Evolutionary conservation across 2,797 vertebrate species (phyloP), one percentile per base, ranked within the genome.

Genomic region (Myripristis jacobus): DNA sequence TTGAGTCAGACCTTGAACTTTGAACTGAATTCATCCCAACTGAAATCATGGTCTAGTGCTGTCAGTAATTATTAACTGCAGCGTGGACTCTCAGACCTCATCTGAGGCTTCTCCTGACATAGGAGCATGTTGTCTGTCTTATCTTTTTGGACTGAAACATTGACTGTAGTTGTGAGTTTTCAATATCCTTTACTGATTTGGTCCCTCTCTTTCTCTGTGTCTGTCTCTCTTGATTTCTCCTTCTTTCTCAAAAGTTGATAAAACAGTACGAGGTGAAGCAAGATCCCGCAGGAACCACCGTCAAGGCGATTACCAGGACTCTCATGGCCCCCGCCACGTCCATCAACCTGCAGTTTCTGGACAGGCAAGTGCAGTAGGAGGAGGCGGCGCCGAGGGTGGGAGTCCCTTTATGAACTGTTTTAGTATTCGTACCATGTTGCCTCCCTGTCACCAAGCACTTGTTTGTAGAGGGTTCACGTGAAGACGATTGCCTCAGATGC

Each of bases 341-440:
- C 0, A 93, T 95, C 22, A 88, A 93, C 81, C 87, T 95, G 65
- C 92, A 92, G 91, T 94, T 95, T 74, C 48, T 93, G 56, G 89
- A 93, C 81, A 81, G 94, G 75, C 21, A 25, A 48, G 69, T 24
- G 9, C n/a, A 66, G 34, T 43, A 19, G 55, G 48, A 16, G 6
- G 51, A 57, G 34, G n/a, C 13, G 6, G 31, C 48, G 51, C 21
- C 54, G 11, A 44, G 11, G 6, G 58, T 56, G 19, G 55, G 63
- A 4, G 58, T n/a, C 27, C 48, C 75, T 52, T 41, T 50, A 8
- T 79, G 70, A 87, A 63, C 70, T 13, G 38, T 44, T 29, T 87
- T 72, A 66, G 70, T 72, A 83, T 89, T 83, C 87, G 56, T 18
- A 1, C 8, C 1, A 56, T 13, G 77, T 72, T 2, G 0, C 41